Conservation (phyloP, 2,888 invertebrate genomes). For the Galeopsomyia nigrocyanea region DNA sequence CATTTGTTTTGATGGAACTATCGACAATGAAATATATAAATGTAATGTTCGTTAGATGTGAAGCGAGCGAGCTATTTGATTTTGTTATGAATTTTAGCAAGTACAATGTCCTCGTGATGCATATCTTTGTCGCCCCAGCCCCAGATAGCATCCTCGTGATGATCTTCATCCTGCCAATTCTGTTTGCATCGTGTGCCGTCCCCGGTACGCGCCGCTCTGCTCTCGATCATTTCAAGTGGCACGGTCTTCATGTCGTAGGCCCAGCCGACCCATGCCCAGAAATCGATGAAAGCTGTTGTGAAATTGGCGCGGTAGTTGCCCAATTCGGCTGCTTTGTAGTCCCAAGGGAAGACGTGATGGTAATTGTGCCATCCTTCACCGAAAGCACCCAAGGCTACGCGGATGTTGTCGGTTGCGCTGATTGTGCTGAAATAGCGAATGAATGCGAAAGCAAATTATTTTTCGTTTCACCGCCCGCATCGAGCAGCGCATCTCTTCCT, state of each 20-base stretch:
- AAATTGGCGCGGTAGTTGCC: conserved; percentile 76
- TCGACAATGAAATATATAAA: no score
- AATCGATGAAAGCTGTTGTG: conserved; percentile 76
- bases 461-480: no score
- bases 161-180: background rate
- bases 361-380: conserved; percentile 93
- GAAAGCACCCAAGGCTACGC: conserved; percentile 77
- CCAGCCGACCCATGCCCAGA: conserved; percentile 81
- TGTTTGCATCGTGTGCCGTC: conserved; percentile 73
- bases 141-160: conserved; percentile 75
- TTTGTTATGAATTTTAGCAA: conserved; percentile 63
- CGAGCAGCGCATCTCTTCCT: no score
- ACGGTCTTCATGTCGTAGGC: conserved; percentile 90
- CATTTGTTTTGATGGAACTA: no score
- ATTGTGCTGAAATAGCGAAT: conserved; percentile 71
- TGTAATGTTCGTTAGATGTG: no score
- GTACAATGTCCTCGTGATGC: conserved; percentile 76
- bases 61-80: conserved; percentile 51
- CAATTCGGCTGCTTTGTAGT: conserved; percentile 82
- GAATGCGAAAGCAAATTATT: no score
- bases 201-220: conserved; percentile 80
- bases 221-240: conserved; percentile 77
- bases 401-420: conserved; percentile 78
- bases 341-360: conserved; percentile 90
- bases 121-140: conserved; percentile 89